Evolutionary conservation across 2,797 vertebrate species (phyloP), one percentile per base, ranked within the genome.

Genomic region (Prionace glauca): DNA sequence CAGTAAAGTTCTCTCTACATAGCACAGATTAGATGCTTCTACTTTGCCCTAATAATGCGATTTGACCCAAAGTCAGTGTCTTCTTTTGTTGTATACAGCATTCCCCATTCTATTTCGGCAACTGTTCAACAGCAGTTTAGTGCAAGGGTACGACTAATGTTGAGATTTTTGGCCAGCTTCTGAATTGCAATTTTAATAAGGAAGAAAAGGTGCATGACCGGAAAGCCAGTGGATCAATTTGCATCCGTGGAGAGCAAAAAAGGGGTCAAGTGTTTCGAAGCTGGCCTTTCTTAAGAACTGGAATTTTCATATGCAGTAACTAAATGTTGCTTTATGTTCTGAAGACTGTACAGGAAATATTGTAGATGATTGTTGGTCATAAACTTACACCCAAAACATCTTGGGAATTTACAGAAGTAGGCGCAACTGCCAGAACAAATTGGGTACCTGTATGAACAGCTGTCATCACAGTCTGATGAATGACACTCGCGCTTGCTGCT

Each of bases 401-500:
- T 94, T 71, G 36, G 65, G 24, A 72, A 95, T n/a, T 72, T 50
- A 7, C 65, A 71, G 45, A 67, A 72, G 20, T 45, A 45, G n/a
- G 14, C 36, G 32, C 95, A 77, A 72, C 50, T n/a, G 77, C 67
- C 11, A 67, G 60, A 45, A 65, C 91, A 91, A 3, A 36, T 45
- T n/a, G 16, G 32, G 84, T 96, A 99, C 99, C 99, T 99, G 97
- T 99, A 99, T 96, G 98, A 99, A 0, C 97, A 97, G 96, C 98
- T 99, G 94, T 98, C 98, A 2, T 99, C 98, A 0, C 98, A 98
- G 96, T 99, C 99, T 96, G 98, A 98, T 0, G 98, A 98, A 96
- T 99, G 99, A 96, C 99, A 99, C 96, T 99, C 99, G 87, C 98
- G 97, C 96, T 99, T 99, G 96, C 98, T 99, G 98, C 99, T 99